These are phyloP conservation scores for Rotaria magnacalcarata DNA, from an alignment of 2,888 invertebrate species.

Conservation along the genomic window DNA sequence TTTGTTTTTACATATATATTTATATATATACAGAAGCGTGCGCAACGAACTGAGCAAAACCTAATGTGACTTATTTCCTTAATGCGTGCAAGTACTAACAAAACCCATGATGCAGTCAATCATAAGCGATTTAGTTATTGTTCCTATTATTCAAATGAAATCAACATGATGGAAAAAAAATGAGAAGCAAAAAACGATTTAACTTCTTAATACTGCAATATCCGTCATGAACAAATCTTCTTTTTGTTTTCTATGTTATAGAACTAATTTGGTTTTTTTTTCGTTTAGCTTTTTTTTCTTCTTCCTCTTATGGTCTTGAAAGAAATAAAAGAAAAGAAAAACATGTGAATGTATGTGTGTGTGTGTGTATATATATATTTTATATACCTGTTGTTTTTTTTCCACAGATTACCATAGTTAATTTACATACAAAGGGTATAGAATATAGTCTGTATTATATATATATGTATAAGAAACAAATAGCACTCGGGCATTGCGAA, in stretches of 20 bases:
- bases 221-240: background rate
- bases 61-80: background rate
- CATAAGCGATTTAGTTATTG: background rate
- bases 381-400: background rate
- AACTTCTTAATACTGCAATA: background rate
- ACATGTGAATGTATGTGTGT: too few relatives aligned
- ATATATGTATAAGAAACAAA: background rate
- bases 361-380: background rate
- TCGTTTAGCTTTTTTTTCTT: background rate
- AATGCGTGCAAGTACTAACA: background rate
- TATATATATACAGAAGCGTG: background rate
- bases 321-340: background rate
- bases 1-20: background rate
- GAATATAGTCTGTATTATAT: background rate
- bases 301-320: background rate
- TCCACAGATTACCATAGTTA: background rate
- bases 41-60: conserved; percentile 1
- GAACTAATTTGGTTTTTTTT: background rate
- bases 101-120: background rate
- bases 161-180: background rate
- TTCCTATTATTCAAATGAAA: conserved; percentile 15
- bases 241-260: background rate
- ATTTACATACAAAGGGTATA: background rate
- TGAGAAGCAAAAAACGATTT: background rate
- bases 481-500: background rate